Base-by-base conservation (phyloP, 2,113 vertebrate genomes). In the Dermatemys mawii region DNA sequence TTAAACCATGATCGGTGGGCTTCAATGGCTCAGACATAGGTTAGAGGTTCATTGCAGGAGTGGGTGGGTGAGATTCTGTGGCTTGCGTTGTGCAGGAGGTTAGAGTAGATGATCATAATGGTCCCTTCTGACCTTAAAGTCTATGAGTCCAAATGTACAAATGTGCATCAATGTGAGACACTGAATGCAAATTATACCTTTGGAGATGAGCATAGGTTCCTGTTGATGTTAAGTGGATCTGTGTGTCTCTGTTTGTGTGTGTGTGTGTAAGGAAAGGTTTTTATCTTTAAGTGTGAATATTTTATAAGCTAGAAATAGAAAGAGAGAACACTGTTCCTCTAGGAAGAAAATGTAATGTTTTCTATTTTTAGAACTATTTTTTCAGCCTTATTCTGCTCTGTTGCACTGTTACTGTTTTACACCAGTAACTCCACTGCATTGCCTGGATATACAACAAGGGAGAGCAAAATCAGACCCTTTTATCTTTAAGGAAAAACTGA, bases 311-410 rank as follows among this genome's bases (percentile, higher is more conserved):
- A 55, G 27, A 55, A 27, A 55, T 55, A 55, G 6, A 46, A 2
- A 41, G 0, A 2, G 3, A 84, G 8, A 80, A 53, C 63, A 57
- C 0, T 81, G 70, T 60, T 67, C 60, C 3, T 2, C 3, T 57
- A 57, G 41, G 17, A 2, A 9, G 12, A 5, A 91, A 38, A 86
- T 32, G 12, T 38, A 53, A 67, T n/a, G 60, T 67, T 67, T 67
- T 67, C 5, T 57, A 14, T 76, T 84, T 55, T 51, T 14, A 12
- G 3, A 3, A 2, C 2, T 89, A 35, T 1, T 82, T 29, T 44
- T 67, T 85, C 82, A 85, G 6, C 4, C 24, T 87, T 19, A 80
- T 75, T 91, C 75, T 32, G 8, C 11, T 75, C 70, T 84, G 3
- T 32, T 35, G 11, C 60, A 50, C 17, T 67, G 32, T 50, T 85